phyloP scores from a whole-genome alignment of 2,888 invertebrate species.

The Acronicta alni region DNA sequence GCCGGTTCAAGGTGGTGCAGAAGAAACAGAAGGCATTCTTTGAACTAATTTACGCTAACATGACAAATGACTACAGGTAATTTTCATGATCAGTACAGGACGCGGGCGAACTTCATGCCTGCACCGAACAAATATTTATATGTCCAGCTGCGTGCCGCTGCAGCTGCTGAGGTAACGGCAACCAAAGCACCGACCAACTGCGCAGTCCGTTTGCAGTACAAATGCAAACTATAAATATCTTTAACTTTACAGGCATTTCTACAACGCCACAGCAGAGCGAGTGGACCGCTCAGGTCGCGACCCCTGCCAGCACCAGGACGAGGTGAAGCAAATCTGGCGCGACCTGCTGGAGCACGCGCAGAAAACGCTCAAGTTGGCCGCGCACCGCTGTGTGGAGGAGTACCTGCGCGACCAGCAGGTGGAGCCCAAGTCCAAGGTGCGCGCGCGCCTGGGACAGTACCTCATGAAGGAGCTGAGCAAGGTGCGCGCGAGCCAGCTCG shows the following conservation, averaged over 20 bases:
- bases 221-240: background rate
- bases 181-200: too few relatives aligned
- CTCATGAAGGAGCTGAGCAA: constrained; percentile 52
- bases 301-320: constrained; percentile 60
- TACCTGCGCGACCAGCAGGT: constrained; percentile 31
- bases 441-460: constrained; percentile 41
- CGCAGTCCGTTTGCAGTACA: too few relatives aligned
- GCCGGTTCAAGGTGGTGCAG: constrained; percentile 59
- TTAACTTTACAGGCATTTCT: constrained; percentile 48
- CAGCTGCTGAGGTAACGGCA: too few relatives aligned
- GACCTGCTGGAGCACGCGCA: constrained; percentile 58
- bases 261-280: constrained; percentile 46
- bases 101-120: too few relatives aligned
- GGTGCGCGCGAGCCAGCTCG: constrained; percentile 54
- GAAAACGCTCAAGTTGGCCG: constrained; percentile 48
- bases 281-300: constrained; percentile 45
- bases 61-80: constrained; percentile 65
- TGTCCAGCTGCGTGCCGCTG: too few relatives aligned
- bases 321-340: constrained; percentile 61
- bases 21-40: constrained; percentile 60
- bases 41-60: constrained; percentile 63
- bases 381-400: constrained; percentile 46
- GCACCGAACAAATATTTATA: too few relatives aligned
- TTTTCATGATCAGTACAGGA: too few relatives aligned
- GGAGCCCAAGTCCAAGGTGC: constrained; percentile 19